Base-by-base conservation (phyloP, 2,797 vertebrate species). In the Strix occidentalis region DNA sequence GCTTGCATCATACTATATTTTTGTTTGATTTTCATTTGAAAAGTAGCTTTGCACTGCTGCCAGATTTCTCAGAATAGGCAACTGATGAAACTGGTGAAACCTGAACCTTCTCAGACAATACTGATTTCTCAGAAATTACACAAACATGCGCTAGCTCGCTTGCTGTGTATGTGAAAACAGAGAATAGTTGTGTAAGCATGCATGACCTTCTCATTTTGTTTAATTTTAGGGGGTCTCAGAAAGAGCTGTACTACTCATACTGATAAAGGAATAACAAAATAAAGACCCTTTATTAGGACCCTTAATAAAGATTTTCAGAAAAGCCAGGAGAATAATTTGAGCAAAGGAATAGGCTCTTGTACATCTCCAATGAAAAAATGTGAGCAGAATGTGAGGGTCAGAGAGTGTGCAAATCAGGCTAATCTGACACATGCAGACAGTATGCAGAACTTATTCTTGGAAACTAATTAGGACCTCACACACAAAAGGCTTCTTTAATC, bases 181-280 rank as follows among this genome's bases (percentile, higher is more conserved):
- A 51, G 20, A 50, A 24, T 10, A 29, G 17, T 28, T 48, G 1
- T 20, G 24, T 23, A 48, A 64, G 25, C 29, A 5, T 2, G 16
- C 25, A 1, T 5, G 13, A 65, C 18, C 11, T 50, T 46, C 6
- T 1, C 35, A 6, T 53, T 4, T 5, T n/a, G 5, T 53, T 65
- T 41, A 7, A 29, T 65, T 61, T 12, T 65, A 11, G 21, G 25
- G 28, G 2, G 6, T 3, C 20, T 81, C 51, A 17, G n/a, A 53
- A 79, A 74, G 41, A 60, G 14, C 13, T n/a, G 15, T 69, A 37
- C 6, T 61, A n/a, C 29, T 71, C 17, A 10, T 5, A 5, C 10
- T 46, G 19, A 35, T n/a, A 53, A 68, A 56, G 17, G 20, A 28
- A 37, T 8, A 41, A n/a, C 2, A 41, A 91, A 53, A 35, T 21